Percentiles rank a stretch among this genome's conserved stretches.
phyloP scores from a whole-genome alignment of 2,113 vertebrate species.

The Eretmochelys imbricata region DNA sequence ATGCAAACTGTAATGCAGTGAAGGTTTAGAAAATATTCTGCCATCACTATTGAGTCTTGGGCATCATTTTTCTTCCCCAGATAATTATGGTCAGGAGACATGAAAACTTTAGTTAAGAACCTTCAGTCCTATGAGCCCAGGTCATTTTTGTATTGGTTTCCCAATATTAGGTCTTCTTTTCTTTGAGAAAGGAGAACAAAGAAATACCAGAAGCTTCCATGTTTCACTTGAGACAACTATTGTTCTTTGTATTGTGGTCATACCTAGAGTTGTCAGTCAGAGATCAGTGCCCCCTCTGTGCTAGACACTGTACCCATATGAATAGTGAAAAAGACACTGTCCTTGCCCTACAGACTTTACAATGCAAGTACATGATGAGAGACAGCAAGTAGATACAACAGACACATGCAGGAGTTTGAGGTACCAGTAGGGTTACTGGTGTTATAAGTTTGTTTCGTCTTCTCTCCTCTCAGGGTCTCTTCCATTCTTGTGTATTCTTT shows the following conservation, averaged over 20 bases:
- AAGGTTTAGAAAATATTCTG: neutral
- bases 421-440: neutral
- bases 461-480: neutral
- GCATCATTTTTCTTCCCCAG: neutral
- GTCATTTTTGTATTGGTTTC: neutral
- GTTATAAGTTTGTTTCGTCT: neutral
- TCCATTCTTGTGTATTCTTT: neutral
- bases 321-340: neutral
- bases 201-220: neutral
- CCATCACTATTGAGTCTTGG: neutral
- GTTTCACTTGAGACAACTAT: neutral
- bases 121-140: neutral
- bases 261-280: neutral
- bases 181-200: neutral
- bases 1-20: neutral
- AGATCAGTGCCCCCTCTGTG: neutral
- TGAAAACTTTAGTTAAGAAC: neutral
- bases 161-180: neutral
- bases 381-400: neutral
- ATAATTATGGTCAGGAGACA: neutral
- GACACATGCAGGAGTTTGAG: neutral
- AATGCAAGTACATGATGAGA: neutral
- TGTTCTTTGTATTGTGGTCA: neutral
- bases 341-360: neutral
- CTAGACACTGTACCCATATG: too few species aligned